Conservation (phyloP, 2,113 vertebrate species). For the Puffinus mauretanicus region DNA sequence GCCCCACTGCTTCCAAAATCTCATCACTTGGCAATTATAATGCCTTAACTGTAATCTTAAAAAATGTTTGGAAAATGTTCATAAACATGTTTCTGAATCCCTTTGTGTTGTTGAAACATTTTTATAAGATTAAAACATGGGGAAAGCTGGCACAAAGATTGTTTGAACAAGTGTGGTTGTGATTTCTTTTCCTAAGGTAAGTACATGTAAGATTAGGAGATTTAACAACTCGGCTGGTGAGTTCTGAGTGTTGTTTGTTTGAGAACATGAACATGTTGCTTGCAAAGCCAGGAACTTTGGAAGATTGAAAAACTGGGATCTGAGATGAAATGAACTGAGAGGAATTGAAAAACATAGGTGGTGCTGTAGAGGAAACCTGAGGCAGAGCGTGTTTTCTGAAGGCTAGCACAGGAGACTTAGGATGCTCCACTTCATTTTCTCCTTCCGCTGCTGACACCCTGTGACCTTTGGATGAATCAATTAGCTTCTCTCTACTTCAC, state of each 20-base stretch:
- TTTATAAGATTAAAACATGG: slow-evolving; percentile 66
- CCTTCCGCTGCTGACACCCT: background rate
- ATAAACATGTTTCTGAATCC: slow-evolving; percentile 68
- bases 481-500: slow-evolving; percentile 8
- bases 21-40: slow-evolving; percentile 8
- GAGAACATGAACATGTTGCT: slow-evolving; percentile 12
- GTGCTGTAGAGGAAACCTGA: background rate
- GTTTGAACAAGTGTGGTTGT: slow-evolving; percentile 66
- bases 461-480: slow-evolving; percentile 9
- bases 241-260: slow-evolving; percentile 50
- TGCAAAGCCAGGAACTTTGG: slow-evolving; percentile 8
- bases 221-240: slow-evolving; percentile 39
- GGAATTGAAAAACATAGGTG: background rate
- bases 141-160: slow-evolving; percentile 56
- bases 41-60: slow-evolving; percentile 49
- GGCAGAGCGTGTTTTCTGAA: background rate
- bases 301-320: background rate
- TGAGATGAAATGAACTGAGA: background rate
- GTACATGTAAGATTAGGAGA: slow-evolving; percentile 25
- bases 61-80: slow-evolving; percentile 68
- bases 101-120: slow-evolving; percentile 56
- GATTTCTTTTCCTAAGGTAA: slow-evolving; percentile 63
- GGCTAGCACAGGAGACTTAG: background rate
- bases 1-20: background rate
- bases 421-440: background rate